Base-by-base conservation (phyloP, 2,797 vertebrate species). In the Manis crassicaudata region DNA sequence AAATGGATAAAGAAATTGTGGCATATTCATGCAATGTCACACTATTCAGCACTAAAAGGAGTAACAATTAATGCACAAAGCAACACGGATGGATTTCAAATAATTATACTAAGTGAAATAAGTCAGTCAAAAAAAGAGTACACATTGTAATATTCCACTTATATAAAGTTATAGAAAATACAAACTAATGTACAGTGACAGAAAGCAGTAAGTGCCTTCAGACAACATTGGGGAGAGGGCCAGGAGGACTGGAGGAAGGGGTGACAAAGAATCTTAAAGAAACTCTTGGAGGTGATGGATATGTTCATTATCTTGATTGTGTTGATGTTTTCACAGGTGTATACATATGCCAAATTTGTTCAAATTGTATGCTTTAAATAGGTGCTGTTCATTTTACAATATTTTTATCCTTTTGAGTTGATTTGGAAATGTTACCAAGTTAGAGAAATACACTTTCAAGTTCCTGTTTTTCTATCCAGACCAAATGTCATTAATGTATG, bases 371-470 rank as follows among this genome's bases (percentile, higher is more conserved):
- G 79, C 32, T 91, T 85, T 81, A 88, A 86, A 85, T 70, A 40
- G 43, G 14, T 63, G 13, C 1, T 67, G 18, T 62, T 50, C 72
- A 81, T 37, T 70, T 29, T 82, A 40, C 16, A 20, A 60, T n/a
- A 56, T 70, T 43, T 79, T 92, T 73, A 83, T n/a, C 25, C 20
- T 50, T 83, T 40, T 62, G 23, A 76, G 29, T 87, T 90, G n/a
- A 80, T 68, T 82, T 96, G 46, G 32, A 96, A 82, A 81, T 87
- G 83, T 94, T 76, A 82, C 8, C 43, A 86, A 79, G 6, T 84
- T 85, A 80, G 13, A 75, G 16, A 70, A 37, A 14, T 80, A 88
- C 75, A 83, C 21, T 96, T 87, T 77, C 65, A 83, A 80, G 89
- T 87, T 83, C 13, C 17, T 76, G 25, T 83, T 89, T 82, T 94